Evolutionary conservation across 2,888 invertebrate species (phyloP), one percentile per base, ranked within the genome.

Genomic region (Adelphocoris suturalis): DNA sequence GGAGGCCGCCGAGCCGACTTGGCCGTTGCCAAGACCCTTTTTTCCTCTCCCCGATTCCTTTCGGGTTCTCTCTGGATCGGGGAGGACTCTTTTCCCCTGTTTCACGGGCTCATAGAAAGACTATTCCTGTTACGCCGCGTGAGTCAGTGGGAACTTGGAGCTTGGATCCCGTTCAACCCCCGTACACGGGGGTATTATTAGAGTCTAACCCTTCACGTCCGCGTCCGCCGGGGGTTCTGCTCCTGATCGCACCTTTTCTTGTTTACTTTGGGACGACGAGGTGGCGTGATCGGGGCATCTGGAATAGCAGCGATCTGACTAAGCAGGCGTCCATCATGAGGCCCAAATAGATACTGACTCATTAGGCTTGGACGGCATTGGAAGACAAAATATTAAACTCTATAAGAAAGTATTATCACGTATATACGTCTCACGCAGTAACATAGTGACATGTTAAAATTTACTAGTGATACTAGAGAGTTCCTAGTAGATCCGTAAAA

Each of bases 61-160:
- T 47, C 14, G n/a, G 14, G 82, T 19, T 52, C 9, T 16, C 37
- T 37, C 3, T 37, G 37, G 37, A 37, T 37, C 37, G 37, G 37
- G 37, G 37, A 37, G 37, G 37, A 37, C 37, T 37, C 37, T 37
- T 37, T 37, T 37, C n/a, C 19, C 80, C 46, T 37, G 27, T 82
- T 52, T 82, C 82, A 52, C 14, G 52, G 46, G 9, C n/a, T 46
- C 46, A 48, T 81, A 46, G 52, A 82, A 82, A 19, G 82, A 48
- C 82, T 82, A 82, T 82, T 82, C 82, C 82, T 48, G 82, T 82
- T 82, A 27, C 82, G 23, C 23, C 82, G 82, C 16, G 55, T 82
- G 82, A 82, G 82, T 82, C 82, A 82, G 55, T 27, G 82, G 82
- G 82, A 82, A 23, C 55, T 82, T 52, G 14, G 11, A 37, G 37